Conservation (phyloP, 2,113 vertebrate genomes). For the Haemorhous mexicanus region DNA sequence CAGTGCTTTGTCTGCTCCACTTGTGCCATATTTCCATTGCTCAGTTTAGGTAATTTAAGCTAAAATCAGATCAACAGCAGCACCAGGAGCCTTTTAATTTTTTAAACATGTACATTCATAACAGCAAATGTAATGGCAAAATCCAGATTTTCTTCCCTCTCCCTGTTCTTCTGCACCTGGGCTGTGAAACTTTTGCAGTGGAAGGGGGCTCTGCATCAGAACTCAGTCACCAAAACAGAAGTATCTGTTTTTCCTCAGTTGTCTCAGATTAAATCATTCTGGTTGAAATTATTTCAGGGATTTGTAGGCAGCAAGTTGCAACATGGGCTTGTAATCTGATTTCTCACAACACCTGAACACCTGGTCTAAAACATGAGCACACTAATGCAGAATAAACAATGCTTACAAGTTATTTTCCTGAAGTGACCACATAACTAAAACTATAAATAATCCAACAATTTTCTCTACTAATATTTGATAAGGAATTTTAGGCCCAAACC, state of each 20-base stretch:
- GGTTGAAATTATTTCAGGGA: neutral
- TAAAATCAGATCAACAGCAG: neutral
- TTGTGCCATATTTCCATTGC: neutral
- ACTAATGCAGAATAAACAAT: neutral
- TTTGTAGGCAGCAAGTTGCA: neutral
- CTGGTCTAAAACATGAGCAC: neutral
- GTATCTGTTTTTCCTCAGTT: neutral
- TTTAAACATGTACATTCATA: accelerated
- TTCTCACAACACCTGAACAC: neutral
- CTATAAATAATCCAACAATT: accelerated
- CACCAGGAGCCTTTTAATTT: neutral
- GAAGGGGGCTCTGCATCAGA: neutral
- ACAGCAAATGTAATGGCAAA: neutral
- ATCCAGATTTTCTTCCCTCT: neutral
- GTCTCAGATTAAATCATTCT: neutral
- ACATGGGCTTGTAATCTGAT: neutral
- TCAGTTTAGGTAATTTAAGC: neutral
- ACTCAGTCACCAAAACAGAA: neutral
- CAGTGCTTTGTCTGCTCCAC: neutral
- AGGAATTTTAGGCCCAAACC: neutral
- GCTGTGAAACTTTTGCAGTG: neutral
- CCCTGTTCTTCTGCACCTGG: neutral
- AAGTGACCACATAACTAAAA: neutral
- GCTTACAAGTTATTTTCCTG: neutral
- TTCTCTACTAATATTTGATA: neutral